Evolutionary conservation across 2,113 vertebrate genomes (phyloP).

Genomic region (Marmota monax): DNA sequence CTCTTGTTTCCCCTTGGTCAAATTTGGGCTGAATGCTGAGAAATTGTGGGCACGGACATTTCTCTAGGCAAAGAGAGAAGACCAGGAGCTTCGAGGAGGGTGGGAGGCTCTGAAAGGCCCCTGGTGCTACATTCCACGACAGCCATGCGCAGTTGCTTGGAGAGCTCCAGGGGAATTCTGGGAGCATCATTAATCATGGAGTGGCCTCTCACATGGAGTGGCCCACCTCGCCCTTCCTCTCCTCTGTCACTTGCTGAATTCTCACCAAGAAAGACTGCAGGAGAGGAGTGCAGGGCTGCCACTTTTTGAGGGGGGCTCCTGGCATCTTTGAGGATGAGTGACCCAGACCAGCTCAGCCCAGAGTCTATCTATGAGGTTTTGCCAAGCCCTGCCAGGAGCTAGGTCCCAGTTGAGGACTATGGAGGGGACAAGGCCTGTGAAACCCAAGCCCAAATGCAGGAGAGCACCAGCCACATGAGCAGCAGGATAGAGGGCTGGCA

Average conservation of each 20-base stretch:
- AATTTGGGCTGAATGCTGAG: not conserved
- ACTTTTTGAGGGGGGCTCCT: not conserved
- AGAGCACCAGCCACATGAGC: too few species aligned
- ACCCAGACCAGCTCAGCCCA: not conserved
- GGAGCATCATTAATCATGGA: slow-evolving; percentile 85
- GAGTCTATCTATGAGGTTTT: not conserved
- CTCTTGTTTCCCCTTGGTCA: not conserved
- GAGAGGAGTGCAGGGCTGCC: not conserved
- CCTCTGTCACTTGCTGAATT: not conserved
- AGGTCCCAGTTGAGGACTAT: fast-evolving
- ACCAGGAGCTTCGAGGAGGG: not conserved
- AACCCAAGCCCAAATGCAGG: not conserved
- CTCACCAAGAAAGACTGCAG: not conserved
- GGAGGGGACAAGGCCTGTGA: not conserved
- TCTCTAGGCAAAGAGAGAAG: not conserved
- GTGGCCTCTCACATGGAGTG: not conserved
- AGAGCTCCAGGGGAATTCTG: slow-evolving; percentile 84
- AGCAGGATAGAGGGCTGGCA: not conserved
- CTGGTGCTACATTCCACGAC: slow-evolving; percentile 82
- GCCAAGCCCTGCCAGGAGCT: not conserved
- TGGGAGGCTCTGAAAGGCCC: not conserved
- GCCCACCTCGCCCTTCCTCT: not conserved
- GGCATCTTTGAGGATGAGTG: not conserved
- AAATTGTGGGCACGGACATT: not conserved
- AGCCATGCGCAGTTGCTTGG: slow-evolving; percentile 85